Percentiles rank a stretch among this genome's conserved stretches.
These are phyloP conservation scores for Etheostoma perlongum DNA, from an alignment of 2,797 vertebrate genomes.

Conservation along the genomic window DNA sequence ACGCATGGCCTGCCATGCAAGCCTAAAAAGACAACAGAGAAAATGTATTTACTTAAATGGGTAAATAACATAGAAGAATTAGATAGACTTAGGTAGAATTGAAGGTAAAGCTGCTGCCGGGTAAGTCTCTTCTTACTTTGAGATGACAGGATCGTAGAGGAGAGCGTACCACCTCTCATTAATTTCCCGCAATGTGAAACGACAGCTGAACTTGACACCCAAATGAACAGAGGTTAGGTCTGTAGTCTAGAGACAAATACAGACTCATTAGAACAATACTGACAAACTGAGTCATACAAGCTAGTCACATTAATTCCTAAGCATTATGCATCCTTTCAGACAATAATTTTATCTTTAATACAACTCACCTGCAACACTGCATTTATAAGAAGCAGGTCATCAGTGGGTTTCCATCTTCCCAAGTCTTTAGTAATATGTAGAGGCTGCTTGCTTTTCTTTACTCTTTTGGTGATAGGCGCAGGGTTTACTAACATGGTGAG, in stretches of 20 bases:
- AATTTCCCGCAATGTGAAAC: slow-evolving; percentile 94
- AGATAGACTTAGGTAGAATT: neutral
- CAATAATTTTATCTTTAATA: neutral
- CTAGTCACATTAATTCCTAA: neutral
- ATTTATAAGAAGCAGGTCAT: slow-evolving; percentile 95
- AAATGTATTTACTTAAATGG: neutral
- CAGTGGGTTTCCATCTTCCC: slow-evolving; percentile 95
- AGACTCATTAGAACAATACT: slow-evolving; percentile 8
- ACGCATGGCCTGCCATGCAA: slow-evolving; percentile 97
- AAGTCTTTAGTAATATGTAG: slow-evolving; percentile 95
- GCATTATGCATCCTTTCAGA: neutral
- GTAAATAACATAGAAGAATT: neutral
- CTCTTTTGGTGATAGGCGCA: slow-evolving; percentile 90
- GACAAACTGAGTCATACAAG: slow-evolving; percentile 2
- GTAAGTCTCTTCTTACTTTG: slow-evolving; percentile 91
- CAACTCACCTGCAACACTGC: slow-evolving; percentile 91
- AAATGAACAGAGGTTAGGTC: slow-evolving; percentile 94
- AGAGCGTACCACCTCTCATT: slow-evolving; percentile 97
- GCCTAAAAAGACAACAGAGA: slow-evolving; percentile 58
- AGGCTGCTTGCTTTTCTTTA: slow-evolving; percentile 97
- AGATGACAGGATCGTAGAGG: slow-evolving; percentile 96
- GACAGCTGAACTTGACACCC: slow-evolving; percentile 98
- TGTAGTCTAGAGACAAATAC: slow-evolving; percentile 87
- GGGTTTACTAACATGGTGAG: slow-evolving; percentile 87
- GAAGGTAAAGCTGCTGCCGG: neutral